These are phyloP conservation scores for Syritta pipiens DNA, from an alignment of 2,888 invertebrate genomes.

Conservation along the genomic window DNA sequence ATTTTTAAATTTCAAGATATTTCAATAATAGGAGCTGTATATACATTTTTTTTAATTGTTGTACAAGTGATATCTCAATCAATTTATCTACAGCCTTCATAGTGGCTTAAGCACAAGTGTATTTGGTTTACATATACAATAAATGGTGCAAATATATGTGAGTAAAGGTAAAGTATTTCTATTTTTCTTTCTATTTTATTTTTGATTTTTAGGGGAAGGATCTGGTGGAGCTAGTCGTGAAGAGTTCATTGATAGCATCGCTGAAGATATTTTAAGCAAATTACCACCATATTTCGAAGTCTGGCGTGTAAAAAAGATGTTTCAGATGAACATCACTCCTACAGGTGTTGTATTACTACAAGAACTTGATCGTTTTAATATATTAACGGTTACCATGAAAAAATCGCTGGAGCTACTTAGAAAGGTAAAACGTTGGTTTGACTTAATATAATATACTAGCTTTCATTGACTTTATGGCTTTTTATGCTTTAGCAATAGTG, in stretches of 20 bases:
- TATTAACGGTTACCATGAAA: slow-evolving; percentile 85
- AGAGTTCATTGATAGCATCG: slow-evolving; percentile 89
- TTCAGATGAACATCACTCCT: slow-evolving; percentile 89
- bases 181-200: slow-evolving; percentile 10
- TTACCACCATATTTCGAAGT: slow-evolving; percentile 89
- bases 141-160: too few relatives aligned
- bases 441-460: neutral
- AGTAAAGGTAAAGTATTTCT: neutral
- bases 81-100: too few relatives aligned
- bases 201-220: slow-evolving; percentile 81
- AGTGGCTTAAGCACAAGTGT: too few relatives aligned
- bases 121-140: too few relatives aligned
- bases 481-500: too few relatives aligned
- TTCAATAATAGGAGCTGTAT: too few relatives aligned
- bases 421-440: slow-evolving; percentile 81
- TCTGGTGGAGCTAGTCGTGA: slow-evolving; percentile 89
- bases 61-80: too few relatives aligned
- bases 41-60: too few relatives aligned
- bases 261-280: slow-evolving; percentile 87
- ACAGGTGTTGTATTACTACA: slow-evolving; percentile 92
- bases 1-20: too few relatives aligned
- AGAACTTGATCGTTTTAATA: slow-evolving; percentile 93
- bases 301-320: slow-evolving; percentile 88
- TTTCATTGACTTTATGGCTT: neutral
- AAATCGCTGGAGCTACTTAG: slow-evolving; percentile 86